These are phyloP conservation scores for Gambusia yucatana DNA, from an alignment of 2,797 vertebrate species.

Conservation along the genomic window DNA sequence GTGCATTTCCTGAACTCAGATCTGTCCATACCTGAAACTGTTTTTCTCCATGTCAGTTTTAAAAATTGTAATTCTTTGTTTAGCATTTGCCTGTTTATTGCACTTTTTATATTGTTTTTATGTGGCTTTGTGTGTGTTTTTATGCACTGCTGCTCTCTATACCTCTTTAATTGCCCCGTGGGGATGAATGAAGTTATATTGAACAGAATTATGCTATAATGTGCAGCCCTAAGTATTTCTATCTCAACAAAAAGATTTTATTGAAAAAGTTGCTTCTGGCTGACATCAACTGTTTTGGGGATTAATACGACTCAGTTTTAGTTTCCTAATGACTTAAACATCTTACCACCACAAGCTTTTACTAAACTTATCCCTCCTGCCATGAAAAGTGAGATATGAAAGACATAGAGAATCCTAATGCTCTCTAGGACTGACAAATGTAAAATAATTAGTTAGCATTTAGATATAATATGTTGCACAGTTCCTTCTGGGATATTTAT, in stretches of 20 bases:
- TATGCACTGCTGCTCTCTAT: no score
- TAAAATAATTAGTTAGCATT: background rate
- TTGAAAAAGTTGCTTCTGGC: background rate
- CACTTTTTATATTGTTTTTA: no score
- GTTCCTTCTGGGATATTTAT: background rate
- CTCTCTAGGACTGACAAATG: background rate
- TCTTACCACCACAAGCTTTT: background rate
- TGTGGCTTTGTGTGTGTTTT: no score
- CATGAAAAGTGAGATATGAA: background rate
- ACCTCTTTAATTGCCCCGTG: no score
- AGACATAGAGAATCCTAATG: background rate
- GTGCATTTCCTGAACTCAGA: no score
- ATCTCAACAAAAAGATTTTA: background rate
- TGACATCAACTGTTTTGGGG: background rate
- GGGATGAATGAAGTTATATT: no score
- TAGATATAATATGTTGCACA: background rate
- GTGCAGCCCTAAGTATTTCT: background rate
- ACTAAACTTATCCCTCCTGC: background rate
- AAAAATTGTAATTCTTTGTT: no score
- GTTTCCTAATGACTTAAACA: background rate
- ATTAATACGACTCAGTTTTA: background rate
- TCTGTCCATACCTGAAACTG: no score
- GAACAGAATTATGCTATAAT: no score
- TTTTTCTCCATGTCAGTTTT: no score
- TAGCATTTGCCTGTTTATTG: no score